Conservation (phyloP, 2,888 invertebrate genomes). For the Perithous albicinctus region DNA sequence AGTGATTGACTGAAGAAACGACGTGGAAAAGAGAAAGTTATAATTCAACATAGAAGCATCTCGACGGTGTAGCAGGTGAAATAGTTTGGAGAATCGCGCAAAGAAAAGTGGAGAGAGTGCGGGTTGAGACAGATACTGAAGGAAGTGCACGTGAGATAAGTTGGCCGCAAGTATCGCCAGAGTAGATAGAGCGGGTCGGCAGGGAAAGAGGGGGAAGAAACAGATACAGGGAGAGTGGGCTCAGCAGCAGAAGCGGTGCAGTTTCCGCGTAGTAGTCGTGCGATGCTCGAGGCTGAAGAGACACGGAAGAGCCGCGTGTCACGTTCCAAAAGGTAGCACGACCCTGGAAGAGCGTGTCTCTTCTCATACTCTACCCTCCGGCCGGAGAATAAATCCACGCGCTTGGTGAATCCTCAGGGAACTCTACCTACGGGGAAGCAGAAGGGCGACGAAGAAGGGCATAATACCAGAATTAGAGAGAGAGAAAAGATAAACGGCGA, state of each 20-base stretch:
- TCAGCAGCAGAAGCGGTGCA: slow-evolving; percentile 63
- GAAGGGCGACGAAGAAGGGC: background rate
- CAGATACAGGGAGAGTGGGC: slow-evolving; percentile 35
- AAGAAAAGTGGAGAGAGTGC: slow-evolving; percentile 11
- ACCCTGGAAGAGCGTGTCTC: slow-evolving; percentile 63
- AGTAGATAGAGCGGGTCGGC: slow-evolving; percentile 12
- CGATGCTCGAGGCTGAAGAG: slow-evolving; percentile 69
- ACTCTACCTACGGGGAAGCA: slow-evolving; percentile 27
- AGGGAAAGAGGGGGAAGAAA: slow-evolving; percentile 2
- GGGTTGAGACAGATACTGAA: slow-evolving; percentile 10
- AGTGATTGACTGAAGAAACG: slow-evolving; percentile 32
- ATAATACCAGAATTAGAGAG: slow-evolving; percentile 22
- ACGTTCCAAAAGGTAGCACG: slow-evolving; percentile 71
- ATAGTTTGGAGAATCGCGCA: background rate
- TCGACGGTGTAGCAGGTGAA: background rate
- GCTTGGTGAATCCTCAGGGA: slow-evolving; percentile 40
- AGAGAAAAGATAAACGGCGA: slow-evolving; percentile 28
- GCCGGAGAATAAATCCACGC: slow-evolving; percentile 54
- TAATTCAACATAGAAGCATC: slow-evolving; percentile 14
- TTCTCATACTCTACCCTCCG: slow-evolving; percentile 35
- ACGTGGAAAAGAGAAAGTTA: background rate
- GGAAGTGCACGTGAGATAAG: slow-evolving; percentile 58
- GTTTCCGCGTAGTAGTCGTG: slow-evolving; percentile 66
- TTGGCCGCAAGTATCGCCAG: slow-evolving; percentile 50
- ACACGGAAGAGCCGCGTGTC: slow-evolving; percentile 66